phyloP scores from a whole-genome alignment of 1,140 invertebrate genomes.

The Ditylenchus dipsaci region DNA sequence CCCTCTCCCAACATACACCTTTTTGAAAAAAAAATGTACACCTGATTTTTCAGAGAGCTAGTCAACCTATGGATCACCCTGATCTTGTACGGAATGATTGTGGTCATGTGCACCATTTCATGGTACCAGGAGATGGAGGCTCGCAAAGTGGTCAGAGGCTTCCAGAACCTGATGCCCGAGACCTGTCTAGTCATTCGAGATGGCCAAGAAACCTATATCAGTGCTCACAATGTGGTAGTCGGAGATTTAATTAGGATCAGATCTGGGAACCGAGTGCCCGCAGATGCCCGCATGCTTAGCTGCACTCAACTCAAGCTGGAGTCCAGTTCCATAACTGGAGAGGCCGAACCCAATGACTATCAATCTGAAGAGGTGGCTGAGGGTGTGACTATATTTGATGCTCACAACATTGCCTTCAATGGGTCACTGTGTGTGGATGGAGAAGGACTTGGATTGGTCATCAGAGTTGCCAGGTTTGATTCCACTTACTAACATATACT shows the following conservation, averaged over 20 bases:
- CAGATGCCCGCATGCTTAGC: constrained; percentile 84
- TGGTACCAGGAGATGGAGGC: constrained; percentile 36
- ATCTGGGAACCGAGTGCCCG: constrained; percentile 80
- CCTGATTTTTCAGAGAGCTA: no score
- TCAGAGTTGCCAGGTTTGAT: constrained; percentile 58
- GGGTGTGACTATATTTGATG: constrained; percentile 44
- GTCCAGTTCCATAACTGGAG: constrained; percentile 73
- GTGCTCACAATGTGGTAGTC: constrained; percentile 81
- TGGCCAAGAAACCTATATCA: constrained; percentile 81
- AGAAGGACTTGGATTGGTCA: constrained; percentile 44
- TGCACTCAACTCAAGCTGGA: constrained; percentile 67
- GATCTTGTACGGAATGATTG: constrained; percentile 42
- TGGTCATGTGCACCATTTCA: constrained; percentile 39
- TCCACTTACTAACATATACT: no score
- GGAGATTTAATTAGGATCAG: constrained; percentile 90
- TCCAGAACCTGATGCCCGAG: constrained; percentile 62
- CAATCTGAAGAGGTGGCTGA: constrained; percentile 31
- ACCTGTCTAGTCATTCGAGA: constrained; percentile 88
- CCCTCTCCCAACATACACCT: not conserved
- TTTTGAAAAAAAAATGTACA: not conserved
- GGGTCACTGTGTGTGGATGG: constrained; percentile 50
- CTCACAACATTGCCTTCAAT: constrained; percentile 48
- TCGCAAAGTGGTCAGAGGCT: constrained; percentile 33
- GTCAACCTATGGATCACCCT: constrained; percentile 35
- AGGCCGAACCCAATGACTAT: constrained; percentile 66